Evolutionary conservation across 2,888 invertebrate species (phyloP), one percentile per base, ranked within the genome.

Genomic region (Apodemia zela): DNA sequence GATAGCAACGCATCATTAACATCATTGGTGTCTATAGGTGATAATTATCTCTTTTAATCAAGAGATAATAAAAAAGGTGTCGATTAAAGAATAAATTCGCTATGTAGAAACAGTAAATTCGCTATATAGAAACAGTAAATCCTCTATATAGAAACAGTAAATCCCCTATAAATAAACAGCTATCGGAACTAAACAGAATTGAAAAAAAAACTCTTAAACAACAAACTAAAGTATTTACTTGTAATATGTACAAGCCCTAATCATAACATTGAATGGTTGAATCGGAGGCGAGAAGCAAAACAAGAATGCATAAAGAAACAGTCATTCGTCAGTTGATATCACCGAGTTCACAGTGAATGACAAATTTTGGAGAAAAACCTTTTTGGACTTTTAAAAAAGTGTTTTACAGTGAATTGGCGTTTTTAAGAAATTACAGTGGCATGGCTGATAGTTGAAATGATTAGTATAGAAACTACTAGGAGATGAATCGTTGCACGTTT

Each of bases 401-500:
- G 8, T 1, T 11, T 10, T 38, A 49, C 51, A 61, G 51, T 51
- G 38, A 51, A 45, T 61, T 38, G 15, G 3, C 47, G 21, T 33
- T 21, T 60, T n/a, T 8, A n/a, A 51, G 1, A 8, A 15, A 49
- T 42, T 18, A 10, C 15, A 57, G 21, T 61, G 62, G 73, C 62
- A 64, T 63, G 51, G 63, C 38, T 62, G 7, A 71, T 63, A 78
- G 78, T 78, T 85, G 81, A 82, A 75, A 78, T 80, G 81, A 76
- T 74, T 77, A 79, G 79, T 82, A 82, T 74, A 70, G 72, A 68
- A 73, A 73, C 75, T 67, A 67, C 72, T 67, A 73, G 75, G 82
- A 84, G 77, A 90, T 89, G 90, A 79, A 77, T 82, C 84, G 83
- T 64, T 75, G 78, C 69, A 77, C 75, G 67, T 70, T 85, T 69